Evolutionary conservation across 2,113 vertebrate genomes (phyloP).

Genomic region (Neodontobutis hainanensis): DNA sequence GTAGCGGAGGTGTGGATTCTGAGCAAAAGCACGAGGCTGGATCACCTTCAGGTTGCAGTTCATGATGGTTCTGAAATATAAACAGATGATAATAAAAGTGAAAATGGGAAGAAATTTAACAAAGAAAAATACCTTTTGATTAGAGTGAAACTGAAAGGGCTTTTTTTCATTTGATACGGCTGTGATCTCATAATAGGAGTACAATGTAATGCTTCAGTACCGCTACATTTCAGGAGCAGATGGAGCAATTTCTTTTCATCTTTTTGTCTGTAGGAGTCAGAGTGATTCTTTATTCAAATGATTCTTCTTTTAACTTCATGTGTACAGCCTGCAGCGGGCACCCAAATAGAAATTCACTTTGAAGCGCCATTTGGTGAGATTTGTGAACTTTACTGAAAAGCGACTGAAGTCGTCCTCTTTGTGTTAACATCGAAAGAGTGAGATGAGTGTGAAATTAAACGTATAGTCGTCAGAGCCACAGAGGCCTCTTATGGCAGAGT

Average conservation of each 20-base stretch:
- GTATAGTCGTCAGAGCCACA: slow-evolving; percentile 31
- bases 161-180: slow-evolving; percentile 5
- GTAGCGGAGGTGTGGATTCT: slow-evolving; percentile 93
- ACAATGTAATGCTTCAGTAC: not conserved
- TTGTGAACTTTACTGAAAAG: slow-evolving; percentile 37
- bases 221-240: slow-evolving; percentile 2
- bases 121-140: not conserved
- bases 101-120: not conserved
- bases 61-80: slow-evolving; percentile 88
- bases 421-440: slow-evolving; percentile 27
- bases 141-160: not conserved
- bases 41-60: slow-evolving; percentile 94
- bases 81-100: slow-evolving; percentile 29
- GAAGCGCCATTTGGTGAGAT: slow-evolving; percentile 30
- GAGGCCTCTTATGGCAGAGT: slow-evolving; percentile 24
- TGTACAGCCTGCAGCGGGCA: slow-evolving; percentile 18
- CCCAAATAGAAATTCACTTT: slow-evolving; percentile 42
- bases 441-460: slow-evolving; percentile 49
- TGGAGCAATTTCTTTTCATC: slow-evolving; percentile 15
- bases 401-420: not conserved
- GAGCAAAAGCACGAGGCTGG: slow-evolving; percentile 91
- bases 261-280: slow-evolving; percentile 13
- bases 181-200: not conserved
- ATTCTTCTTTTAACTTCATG: slow-evolving; percentile 15
- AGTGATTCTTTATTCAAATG: slow-evolving; percentile 28